phyloP scores from a whole-genome alignment of 64 coral and sea anemone genomes.

The Trachythela sp. region DNA sequence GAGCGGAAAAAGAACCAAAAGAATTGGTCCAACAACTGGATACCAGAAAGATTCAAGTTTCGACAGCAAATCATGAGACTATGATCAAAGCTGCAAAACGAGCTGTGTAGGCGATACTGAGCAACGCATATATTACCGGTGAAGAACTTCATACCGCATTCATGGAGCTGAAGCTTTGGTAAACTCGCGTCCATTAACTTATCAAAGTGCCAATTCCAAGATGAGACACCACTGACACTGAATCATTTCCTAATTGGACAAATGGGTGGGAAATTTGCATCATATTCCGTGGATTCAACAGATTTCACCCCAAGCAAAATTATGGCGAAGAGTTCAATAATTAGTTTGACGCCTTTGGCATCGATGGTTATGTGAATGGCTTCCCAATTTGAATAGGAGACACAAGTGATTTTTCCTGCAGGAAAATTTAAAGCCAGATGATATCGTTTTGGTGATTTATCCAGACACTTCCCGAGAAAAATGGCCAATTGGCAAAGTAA shows the following conservation, averaged over 20 bases:
- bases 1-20: slow-evolving; percentile 10
- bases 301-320: slow-evolving; percentile 35
- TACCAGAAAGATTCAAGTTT: slow-evolving; percentile 21
- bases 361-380: slow-evolving; percentile 52
- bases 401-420: slow-evolving; percentile 28
- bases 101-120: slow-evolving; percentile 31
- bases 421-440: slow-evolving; percentile 20
- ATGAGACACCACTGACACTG: slow-evolving; percentile 32
- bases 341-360: slow-evolving; percentile 47
- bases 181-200: slow-evolving; percentile 55
- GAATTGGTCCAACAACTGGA: slow-evolving; percentile 24
- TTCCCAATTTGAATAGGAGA: slow-evolving; percentile 44
- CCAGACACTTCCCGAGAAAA: slow-evolving; percentile 1
- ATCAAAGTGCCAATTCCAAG: slow-evolving; percentile 34
- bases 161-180: slow-evolving; percentile 48
- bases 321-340: slow-evolving; percentile 56
- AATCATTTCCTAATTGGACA: slow-evolving; percentile 64
- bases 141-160: slow-evolving; percentile 54
- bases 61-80: not conserved
- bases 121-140: slow-evolving; percentile 61
- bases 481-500: slow-evolving; percentile 51
- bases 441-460: slow-evolving; percentile 38
- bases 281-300: slow-evolving; percentile 42
- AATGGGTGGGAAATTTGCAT: slow-evolving; percentile 49
- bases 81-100: slow-evolving; percentile 21